Base-by-base conservation (phyloP, 2,888 invertebrate genomes). In the Noctua comes region DNA sequence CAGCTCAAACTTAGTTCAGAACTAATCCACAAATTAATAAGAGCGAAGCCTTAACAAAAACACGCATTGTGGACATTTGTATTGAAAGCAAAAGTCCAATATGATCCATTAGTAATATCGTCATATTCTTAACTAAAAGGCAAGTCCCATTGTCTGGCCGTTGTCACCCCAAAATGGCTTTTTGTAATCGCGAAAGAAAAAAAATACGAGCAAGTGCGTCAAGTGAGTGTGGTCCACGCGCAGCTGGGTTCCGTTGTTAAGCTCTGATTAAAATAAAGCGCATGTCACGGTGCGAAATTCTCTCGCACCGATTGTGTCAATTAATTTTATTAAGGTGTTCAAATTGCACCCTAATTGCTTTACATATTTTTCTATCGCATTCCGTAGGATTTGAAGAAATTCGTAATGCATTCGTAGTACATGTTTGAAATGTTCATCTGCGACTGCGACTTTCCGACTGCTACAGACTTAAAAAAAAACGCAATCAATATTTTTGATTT, bases 81-180 rank as follows among this genome's bases (percentile, higher is more conserved):
- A 79, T 85, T 79, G 76, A 73, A 85, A 71, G 16, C 54, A 46
- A 80, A 82, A 77, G 72, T 74, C 40, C 79, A 83, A 85, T 87
- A 89, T 88, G 83, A 81, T 73, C 90, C 91, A 93, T 92, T 91
- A 91, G 87, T 80, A 86, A 87, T 88, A 86, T 86, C 51, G 76
- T 84, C 83, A 89, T 88, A 86, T 88, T 90, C 88, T 88, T 85
- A 82, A 87, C 87, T 79, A 86, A 88, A 88, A 88, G 86, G 85
- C 84, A 79, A 90, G 87, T 74, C 76, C 84, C 36, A 83, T 92
- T 92, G 91, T 91, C 88, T 89, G 88, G 80, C n/a, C 76, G 80
- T 83, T 85, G 83, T 83, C 83, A 88, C 82, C 83, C 83, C 84
- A 79, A 90, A 91, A 91, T 91, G 90, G 87, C 84, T 90, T 91